phyloP scores from a whole-genome alignment of 92 coral and sea anemone species.

The Paragorgia papillata region DNA sequence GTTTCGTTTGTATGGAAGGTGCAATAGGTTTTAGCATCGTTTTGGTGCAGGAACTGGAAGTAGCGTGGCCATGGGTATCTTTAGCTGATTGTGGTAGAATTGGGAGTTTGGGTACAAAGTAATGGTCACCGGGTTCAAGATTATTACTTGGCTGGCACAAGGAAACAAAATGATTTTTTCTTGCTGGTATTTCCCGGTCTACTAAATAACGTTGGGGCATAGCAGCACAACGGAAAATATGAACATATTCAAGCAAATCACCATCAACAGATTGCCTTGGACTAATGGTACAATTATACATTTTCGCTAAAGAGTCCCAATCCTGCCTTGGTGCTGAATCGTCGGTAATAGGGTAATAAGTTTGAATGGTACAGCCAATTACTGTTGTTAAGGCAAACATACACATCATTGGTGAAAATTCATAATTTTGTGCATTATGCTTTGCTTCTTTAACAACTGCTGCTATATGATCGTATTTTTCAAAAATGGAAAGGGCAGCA shows the following conservation, averaged over 20 bases:
- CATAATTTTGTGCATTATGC: slow-evolving; percentile 30
- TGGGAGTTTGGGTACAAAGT: slow-evolving; percentile 23
- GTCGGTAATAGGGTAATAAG: slow-evolving; percentile 40
- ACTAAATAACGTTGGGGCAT: slow-evolving; percentile 49
- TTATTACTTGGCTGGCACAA: slow-evolving; percentile 48
- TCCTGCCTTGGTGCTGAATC: slow-evolving; percentile 33
- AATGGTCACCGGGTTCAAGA: slow-evolving; percentile 46
- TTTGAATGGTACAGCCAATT: slow-evolving; percentile 34
- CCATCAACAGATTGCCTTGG: slow-evolving; percentile 29
- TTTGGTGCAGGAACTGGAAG: background rate
- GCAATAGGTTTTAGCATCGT: slow-evolving; percentile 6
- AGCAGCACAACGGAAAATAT: slow-evolving; percentile 45
- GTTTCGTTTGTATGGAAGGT: slow-evolving; percentile 5
- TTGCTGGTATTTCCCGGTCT: slow-evolving; percentile 40
- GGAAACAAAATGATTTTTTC: slow-evolving; percentile 46
- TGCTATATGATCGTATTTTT: slow-evolving; percentile 5
- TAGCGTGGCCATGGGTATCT: slow-evolving; percentile 4
- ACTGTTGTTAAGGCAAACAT: slow-evolving; percentile 45
- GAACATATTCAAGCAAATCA: slow-evolving; percentile 17
- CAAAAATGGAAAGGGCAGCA: slow-evolving; percentile 42
- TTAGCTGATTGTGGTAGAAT: background rate
- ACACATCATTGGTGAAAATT: too few relatives aligned
- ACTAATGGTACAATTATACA: slow-evolving; percentile 38
- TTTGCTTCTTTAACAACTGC: slow-evolving; percentile 48
- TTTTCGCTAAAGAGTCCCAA: slow-evolving; percentile 40